phyloP scores from a whole-genome alignment of 2,113 vertebrate genomes.

The Dermatemys mawii region DNA sequence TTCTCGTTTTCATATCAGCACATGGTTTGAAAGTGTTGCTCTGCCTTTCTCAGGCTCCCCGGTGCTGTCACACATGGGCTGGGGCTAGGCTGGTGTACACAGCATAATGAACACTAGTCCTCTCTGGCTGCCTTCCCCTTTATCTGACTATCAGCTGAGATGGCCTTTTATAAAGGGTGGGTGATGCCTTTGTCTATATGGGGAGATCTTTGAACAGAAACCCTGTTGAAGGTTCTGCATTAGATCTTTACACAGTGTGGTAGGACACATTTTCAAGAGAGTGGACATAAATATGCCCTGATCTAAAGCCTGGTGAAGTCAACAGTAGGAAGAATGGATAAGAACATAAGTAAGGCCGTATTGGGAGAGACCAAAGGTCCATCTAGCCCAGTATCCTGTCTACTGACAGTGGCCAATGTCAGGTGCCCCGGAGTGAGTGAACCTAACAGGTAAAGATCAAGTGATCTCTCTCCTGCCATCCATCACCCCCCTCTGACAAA shows the following conservation, averaged over 20 bases:
- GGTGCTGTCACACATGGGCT: background rate
- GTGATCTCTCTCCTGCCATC: too few relatives aligned
- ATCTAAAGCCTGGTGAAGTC: too few relatives aligned
- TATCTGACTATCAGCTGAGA: background rate
- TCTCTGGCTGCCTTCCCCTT: background rate
- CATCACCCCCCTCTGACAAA: too few relatives aligned
- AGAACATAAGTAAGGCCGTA: too few relatives aligned
- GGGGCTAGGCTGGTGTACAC: background rate
- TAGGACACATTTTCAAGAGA: background rate
- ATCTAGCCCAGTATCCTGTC: too few relatives aligned
- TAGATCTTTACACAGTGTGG: rapidly evolving
- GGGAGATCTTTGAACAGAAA: background rate
- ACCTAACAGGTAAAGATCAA: too few relatives aligned
- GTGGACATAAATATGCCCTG: background rate
- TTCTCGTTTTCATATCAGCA: background rate
- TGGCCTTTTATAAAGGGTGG: background rate
- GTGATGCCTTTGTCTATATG: background rate
- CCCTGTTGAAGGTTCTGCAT: background rate
- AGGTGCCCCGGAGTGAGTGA: too few relatives aligned
- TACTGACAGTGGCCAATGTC: too few relatives aligned
- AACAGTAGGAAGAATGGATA: too few relatives aligned
- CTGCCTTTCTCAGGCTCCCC: background rate
- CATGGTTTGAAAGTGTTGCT: background rate
- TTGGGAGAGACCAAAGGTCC: too few relatives aligned
- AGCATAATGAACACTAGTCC: background rate